These are phyloP conservation scores for Heloderma charlesbogerti DNA, from an alignment of 2,113 vertebrate genomes.

Conservation along the genomic window DNA sequence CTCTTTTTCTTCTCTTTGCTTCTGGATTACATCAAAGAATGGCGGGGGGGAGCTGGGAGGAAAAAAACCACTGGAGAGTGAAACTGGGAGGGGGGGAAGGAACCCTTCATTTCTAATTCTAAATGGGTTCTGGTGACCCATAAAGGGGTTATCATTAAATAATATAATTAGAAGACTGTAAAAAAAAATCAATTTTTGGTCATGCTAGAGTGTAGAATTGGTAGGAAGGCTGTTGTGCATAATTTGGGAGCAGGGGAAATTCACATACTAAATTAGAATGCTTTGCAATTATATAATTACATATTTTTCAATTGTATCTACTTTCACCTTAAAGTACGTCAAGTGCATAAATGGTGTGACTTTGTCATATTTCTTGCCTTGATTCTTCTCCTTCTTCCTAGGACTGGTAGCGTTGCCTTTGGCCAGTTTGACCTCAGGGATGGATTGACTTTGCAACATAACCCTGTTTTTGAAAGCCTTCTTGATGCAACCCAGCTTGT, in stretches of 20 bases:
- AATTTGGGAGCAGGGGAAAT: too few species aligned
- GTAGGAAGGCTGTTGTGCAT: too few species aligned
- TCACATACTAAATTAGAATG: too few species aligned
- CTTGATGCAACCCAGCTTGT: neutral
- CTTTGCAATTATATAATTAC: neutral
- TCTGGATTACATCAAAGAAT: neutral
- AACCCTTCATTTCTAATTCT: too few species aligned
- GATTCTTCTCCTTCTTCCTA: neutral
- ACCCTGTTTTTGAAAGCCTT: neutral
- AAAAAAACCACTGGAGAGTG: too few species aligned
- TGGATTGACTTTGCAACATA: neutral
- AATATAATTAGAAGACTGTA: too few species aligned
- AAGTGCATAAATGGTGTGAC: neutral
- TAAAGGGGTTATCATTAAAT: too few species aligned
- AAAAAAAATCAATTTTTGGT: too few species aligned
- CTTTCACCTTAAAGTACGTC: neutral
- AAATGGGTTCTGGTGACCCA: too few species aligned
- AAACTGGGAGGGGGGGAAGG: too few species aligned
- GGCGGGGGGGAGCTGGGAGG: too few species aligned
- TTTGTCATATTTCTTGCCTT: neutral
- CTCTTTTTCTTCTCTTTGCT: neutral
- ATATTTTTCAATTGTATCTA: neutral
- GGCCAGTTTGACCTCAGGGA: neutral
- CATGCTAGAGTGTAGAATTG: too few species aligned
- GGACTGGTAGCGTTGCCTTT: neutral